These are phyloP conservation scores for Ectemnius lituratus DNA, from an alignment of 2,888 invertebrate species.

Conservation along the genomic window DNA sequence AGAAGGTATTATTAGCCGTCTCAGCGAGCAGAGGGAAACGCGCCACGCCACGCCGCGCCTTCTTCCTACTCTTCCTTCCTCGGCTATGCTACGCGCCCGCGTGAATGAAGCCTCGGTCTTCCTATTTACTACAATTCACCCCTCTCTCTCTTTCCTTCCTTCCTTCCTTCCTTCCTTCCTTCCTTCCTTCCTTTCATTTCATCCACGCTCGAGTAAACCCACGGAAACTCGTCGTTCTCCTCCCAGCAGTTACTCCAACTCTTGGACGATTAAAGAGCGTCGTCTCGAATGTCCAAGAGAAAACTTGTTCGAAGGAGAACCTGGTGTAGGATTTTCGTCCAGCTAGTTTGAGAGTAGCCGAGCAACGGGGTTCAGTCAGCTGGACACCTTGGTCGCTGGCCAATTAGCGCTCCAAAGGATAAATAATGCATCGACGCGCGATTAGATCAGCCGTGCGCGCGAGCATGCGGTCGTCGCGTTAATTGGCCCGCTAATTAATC, in stretches of 20 bases:
- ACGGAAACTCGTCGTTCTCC: not conserved
- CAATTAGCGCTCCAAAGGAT: constrained; percentile 47
- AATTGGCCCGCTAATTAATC: constrained; percentile 44
- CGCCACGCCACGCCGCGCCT: too few relatives aligned
- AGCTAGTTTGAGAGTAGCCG: not conserved
- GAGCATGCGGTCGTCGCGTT: constrained; percentile 29
- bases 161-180: constrained; percentile 38
- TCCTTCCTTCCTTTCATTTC: constrained; percentile 43
- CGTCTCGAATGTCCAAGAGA: not conserved
- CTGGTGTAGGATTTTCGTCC: not conserved
- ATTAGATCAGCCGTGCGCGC: constrained; percentile 50
- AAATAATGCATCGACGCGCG: constrained; percentile 61
- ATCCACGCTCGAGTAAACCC: constrained; percentile 53
- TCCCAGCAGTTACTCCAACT: not conserved
- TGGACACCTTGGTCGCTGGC: constrained; percentile 28
- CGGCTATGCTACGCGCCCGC: constrained; percentile 12
- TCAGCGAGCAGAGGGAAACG: constrained; percentile 53
- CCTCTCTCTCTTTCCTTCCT: not conserved
- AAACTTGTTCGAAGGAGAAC: not conserved
- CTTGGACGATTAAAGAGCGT: not conserved
- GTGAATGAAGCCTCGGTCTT: constrained; percentile 16
- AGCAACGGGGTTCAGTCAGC: not conserved
- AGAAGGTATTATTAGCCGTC: constrained; percentile 60
- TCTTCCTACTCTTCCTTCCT: too few relatives aligned
- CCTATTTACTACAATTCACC: too few relatives aligned